phyloP scores from a whole-genome alignment of 2,113 vertebrate genomes.

The Anser cygnoides region DNA sequence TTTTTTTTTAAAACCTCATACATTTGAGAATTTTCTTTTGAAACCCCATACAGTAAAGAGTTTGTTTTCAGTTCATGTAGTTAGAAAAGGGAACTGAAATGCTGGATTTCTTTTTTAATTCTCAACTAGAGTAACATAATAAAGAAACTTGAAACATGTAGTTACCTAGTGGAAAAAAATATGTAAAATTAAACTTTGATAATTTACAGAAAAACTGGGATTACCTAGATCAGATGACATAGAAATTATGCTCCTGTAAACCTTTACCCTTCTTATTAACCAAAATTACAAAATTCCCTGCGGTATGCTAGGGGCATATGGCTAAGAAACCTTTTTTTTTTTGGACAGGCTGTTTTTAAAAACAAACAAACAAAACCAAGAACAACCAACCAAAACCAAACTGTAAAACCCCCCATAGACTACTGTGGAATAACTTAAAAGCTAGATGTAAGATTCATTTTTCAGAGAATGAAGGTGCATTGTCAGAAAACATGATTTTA shows the following conservation, averaged over 20 bases:
- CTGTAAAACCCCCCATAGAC: not conserved
- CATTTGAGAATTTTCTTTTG: conserved; percentile 21
- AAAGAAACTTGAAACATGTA: not conserved
- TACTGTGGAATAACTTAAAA: not conserved
- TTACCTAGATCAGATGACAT: not conserved
- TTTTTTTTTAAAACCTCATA: not conserved
- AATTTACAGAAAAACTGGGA: not conserved
- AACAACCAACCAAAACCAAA: no score
- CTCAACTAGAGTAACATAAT: not conserved
- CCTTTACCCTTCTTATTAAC: not conserved
- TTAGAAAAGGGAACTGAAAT: conserved; percentile 34
- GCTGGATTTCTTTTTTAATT: conserved; percentile 31
- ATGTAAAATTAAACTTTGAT: not conserved
- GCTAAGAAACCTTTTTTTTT: not conserved
- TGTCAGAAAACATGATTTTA: not conserved
- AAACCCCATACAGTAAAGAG: not conserved
- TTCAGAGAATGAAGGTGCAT: not conserved
- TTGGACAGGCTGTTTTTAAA: not conserved
- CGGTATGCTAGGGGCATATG: not conserved
- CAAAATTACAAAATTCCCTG: not conserved
- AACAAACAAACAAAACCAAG: not conserved
- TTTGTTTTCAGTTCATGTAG: not conserved
- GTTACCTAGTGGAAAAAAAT: not conserved
- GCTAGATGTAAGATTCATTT: not conserved
- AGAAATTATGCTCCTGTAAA: not conserved